Percentiles rank a stretch among this genome's conserved stretches.
Conservation (phyloP, 2,113 vertebrate genomes). For the Malaclemys terrapin region DNA sequence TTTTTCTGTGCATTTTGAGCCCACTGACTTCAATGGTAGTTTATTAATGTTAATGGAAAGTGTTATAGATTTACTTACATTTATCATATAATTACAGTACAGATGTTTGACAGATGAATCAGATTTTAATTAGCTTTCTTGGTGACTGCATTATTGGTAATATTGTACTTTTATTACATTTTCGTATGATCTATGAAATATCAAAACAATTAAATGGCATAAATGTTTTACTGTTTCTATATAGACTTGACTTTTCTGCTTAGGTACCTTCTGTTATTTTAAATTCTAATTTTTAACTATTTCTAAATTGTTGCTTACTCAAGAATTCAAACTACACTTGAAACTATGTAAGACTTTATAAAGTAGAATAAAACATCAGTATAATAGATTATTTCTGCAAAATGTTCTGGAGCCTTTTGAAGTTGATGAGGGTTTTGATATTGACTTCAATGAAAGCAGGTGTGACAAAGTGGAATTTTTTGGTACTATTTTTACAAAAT, state of each 20-base stretch:
- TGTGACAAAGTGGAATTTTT: background rate
- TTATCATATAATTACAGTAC: background rate
- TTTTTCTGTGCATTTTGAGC: background rate
- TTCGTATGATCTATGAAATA: conserved; percentile 28
- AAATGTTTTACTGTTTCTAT: background rate
- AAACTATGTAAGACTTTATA: background rate
- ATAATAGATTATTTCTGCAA: background rate
- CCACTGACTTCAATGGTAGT: conserved; percentile 42
- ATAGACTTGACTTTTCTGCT: background rate
- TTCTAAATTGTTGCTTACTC: conserved; percentile 14
- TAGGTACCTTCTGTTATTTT: background rate
- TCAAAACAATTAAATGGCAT: background rate
- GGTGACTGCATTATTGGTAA: conserved; percentile 29
- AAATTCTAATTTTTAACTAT: conserved; percentile 34
- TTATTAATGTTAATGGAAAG: conserved; percentile 57
- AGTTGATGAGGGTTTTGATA: background rate
- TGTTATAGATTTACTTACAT: conserved; percentile 23
- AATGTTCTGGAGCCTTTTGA: background rate
- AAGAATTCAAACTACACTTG: background rate
- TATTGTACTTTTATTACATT: conserved; percentile 19
- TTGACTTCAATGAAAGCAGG: background rate
- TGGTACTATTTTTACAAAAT: background rate
- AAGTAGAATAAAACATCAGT: background rate
- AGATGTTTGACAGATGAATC: conserved; percentile 39
- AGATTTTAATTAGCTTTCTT: conserved; percentile 9